Conservation (phyloP, 1,140 invertebrate genomes). For the Pseudomyrmex sp. region DNA sequence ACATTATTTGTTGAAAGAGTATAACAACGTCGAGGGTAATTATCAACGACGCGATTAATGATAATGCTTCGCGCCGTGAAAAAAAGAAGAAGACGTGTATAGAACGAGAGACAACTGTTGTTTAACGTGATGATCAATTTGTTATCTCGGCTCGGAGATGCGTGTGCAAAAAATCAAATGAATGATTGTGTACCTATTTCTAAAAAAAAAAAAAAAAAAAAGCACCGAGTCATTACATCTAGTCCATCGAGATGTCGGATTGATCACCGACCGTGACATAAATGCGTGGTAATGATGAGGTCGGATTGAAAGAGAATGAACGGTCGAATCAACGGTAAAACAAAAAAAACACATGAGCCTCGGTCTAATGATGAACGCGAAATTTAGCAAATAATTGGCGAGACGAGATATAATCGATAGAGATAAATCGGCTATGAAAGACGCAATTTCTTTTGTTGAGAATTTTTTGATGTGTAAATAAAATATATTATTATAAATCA, state of each 20-base stretch:
- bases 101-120: background rate
- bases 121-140: constrained; percentile 42
- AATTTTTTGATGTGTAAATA: too few species aligned
- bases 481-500: too few species aligned
- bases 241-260: background rate
- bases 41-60: background rate
- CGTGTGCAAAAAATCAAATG: constrained; percentile 10
- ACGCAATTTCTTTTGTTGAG: too few species aligned
- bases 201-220: constrained; percentile 32
- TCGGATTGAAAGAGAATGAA: constrained; percentile 53
- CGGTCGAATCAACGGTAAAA: constrained; percentile 7
- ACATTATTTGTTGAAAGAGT: background rate
- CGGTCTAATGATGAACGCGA: constrained; percentile 14
- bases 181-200: background rate
- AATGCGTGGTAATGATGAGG: constrained; percentile 46
- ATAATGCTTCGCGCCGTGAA: background rate
- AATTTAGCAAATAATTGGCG: constrained; percentile 45
- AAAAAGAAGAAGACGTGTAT: background rate
- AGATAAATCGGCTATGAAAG: background rate
- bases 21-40: background rate
- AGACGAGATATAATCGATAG: background rate
- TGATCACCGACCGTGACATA: constrained; percentile 13
- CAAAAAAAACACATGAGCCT: constrained; percentile 7
- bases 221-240: constrained; percentile 22
- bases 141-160: background rate